Evolutionary conservation across 2,113 vertebrate genomes (phyloP).

Genomic region (Malurus alboscapulatus): DNA sequence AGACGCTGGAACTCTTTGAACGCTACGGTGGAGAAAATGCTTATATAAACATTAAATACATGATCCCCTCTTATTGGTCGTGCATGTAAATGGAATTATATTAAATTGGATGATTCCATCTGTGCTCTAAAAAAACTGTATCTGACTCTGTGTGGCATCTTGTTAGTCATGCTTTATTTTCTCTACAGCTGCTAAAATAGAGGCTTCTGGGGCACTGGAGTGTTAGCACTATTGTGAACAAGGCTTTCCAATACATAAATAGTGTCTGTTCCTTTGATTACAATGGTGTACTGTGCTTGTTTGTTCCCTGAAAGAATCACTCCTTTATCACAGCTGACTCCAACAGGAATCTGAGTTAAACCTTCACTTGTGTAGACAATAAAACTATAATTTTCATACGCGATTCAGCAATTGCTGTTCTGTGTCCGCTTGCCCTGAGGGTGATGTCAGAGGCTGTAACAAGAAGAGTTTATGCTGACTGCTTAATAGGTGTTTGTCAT

Average conservation of each 20-base stretch:
- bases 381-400: slow-evolving; percentile 80
- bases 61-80: slow-evolving; percentile 93
- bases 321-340: slow-evolving; percentile 71
- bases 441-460: slow-evolving; percentile 72
- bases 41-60: slow-evolving; percentile 96
- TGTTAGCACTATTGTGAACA: slow-evolving; percentile 73
- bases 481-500: slow-evolving; percentile 76
- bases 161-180: slow-evolving; percentile 58
- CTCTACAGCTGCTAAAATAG: slow-evolving; percentile 72
- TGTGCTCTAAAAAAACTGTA: not conserved
- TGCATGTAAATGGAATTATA: slow-evolving; percentile 79
- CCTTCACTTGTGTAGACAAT: slow-evolving; percentile 80
- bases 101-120: not conserved
- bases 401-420: slow-evolving; percentile 68
- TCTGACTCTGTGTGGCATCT: slow-evolving; percentile 39
- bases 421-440: slow-evolving; percentile 72
- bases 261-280: slow-evolving; percentile 81
- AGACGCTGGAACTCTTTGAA: slow-evolving; percentile 91
- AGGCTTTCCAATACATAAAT: slow-evolving; percentile 82
- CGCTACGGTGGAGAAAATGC: slow-evolving; percentile 85
- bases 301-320: slow-evolving; percentile 79
- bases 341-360: slow-evolving; percentile 73
- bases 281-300: slow-evolving; percentile 86
- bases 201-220: slow-evolving; percentile 69
- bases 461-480: slow-evolving; percentile 69